Base-by-base conservation (phyloP, 2,797 vertebrate species). In the Coregonus sp. region DNA sequence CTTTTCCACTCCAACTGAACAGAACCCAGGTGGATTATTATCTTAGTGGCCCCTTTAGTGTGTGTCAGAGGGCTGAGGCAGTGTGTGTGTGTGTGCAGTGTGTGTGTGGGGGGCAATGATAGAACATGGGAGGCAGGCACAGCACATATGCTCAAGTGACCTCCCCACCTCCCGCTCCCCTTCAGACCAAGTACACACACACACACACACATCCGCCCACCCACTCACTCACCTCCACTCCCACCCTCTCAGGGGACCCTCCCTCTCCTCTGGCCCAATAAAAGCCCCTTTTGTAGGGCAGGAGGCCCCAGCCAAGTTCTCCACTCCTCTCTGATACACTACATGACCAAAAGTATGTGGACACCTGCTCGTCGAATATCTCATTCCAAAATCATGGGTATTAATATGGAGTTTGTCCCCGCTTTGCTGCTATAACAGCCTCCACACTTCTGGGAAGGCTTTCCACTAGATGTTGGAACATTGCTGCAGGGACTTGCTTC, bases 21-120 rank as follows among this genome's bases (percentile, higher is more conserved):
- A 70, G 47, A 77, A 73, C 59, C 59, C 61, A 82, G 74, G 15
- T 70, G 4, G 12, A 51, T 33, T 81, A 63, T 61, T 77, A 75
- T 0, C 73, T 70, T 5, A 29, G 37, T 5, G 63, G 63, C 77
- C 47, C 15, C 40, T 71, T n/a, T 69, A 2, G 35, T 33, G 25
- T 73, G 72, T 51, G 56, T 56, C 66, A 75, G 2, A 65, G 73
- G 65, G 61, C 65, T 72, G 70, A 74, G 59, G 12, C n/a, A 20
- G 16, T 33, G 31, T 33, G 63, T 11, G 63, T 7, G 63, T 11
- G 63, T 33, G 31, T 33, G 25, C 25, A 25, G 25, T 20, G 61
- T n/a, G 63, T 11, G 63, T 7, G 63, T 11, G 63, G n/a, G 7
- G 63, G 25, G 4, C 12, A 11, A 29, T 78, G 4, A 3, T 37